Conservation (phyloP, 2,888 invertebrate genomes). For the Empis stercorea region DNA sequence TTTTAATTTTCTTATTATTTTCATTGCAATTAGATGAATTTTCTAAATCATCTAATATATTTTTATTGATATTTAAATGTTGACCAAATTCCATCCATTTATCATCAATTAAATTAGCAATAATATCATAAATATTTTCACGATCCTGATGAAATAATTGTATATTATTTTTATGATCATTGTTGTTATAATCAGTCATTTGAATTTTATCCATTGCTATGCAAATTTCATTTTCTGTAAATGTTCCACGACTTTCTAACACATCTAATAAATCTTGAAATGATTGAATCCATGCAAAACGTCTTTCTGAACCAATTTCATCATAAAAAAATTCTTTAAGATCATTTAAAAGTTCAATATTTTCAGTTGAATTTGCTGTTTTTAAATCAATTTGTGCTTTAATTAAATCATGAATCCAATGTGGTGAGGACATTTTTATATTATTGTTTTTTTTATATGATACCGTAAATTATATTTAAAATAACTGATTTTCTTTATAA, state of each 20-base stretch:
- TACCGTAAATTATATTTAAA: too few species aligned
- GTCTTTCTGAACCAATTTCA: slow-evolving; percentile 23
- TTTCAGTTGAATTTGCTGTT: not conserved
- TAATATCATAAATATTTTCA: slow-evolving; percentile 22
- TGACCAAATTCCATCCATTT: slow-evolving; percentile 30
- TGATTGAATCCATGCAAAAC: slow-evolving; percentile 18
- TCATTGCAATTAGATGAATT: slow-evolving; percentile 21
- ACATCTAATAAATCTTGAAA: slow-evolving; percentile 23
- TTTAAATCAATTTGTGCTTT: slow-evolving; percentile 16
- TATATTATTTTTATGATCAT: too few species aligned
- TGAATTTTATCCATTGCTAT: slow-evolving; percentile 19
- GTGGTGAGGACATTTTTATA: slow-evolving; percentile 5
- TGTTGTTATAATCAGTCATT: slow-evolving; percentile 18
- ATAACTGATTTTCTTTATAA: too few species aligned
- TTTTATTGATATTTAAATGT: slow-evolving; percentile 18
- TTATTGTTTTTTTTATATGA: not conserved
- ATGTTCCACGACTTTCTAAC: slow-evolving; percentile 23
- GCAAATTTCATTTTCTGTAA: slow-evolving; percentile 18
- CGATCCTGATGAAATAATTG: not conserved
- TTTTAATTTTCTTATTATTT: slow-evolving; percentile 22
- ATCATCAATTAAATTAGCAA: slow-evolving; percentile 27
- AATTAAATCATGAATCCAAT: slow-evolving; percentile 22
- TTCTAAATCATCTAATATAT: slow-evolving; percentile 26
- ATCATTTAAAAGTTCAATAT: not conserved
- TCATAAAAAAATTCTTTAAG: slow-evolving; percentile 19